A percentile compares a stretch with the other conserved stretches of the same genome.
Conservation (phyloP, 2,797 vertebrate genomes). For the Enteromius afrohamiltoni region DNA sequence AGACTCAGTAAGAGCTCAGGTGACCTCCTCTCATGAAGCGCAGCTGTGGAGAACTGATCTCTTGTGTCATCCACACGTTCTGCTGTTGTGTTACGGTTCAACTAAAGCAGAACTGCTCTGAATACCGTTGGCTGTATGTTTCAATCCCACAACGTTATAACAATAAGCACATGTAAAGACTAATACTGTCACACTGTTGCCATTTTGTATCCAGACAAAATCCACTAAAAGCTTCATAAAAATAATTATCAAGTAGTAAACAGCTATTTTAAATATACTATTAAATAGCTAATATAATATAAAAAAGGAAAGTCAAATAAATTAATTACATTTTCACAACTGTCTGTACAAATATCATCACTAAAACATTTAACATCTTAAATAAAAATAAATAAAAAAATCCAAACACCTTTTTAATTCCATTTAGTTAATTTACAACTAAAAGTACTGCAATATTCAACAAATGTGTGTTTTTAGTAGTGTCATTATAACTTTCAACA, state of each 20-base stretch:
- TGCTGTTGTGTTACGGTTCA: neutral
- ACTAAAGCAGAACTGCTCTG: neutral
- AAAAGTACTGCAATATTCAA: neutral
- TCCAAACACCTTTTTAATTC: too few relatives aligned
- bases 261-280: neutral
- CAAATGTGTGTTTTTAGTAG: neutral
- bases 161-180: neutral
- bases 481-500: neutral
- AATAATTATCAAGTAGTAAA: neutral
- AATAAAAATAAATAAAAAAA: too few relatives aligned
- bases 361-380: too few relatives aligned
- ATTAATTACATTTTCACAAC: too few relatives aligned
- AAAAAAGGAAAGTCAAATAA: too few relatives aligned
- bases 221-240: too few relatives aligned
- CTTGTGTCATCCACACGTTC: neutral
- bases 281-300: too few relatives aligned
- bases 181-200: neutral
- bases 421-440: too few relatives aligned
- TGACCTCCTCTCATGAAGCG: neutral
- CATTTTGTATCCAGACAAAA: neutral
- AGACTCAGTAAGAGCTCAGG: slow-evolving; percentile 13
- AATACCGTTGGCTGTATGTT: neutral
- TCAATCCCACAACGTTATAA: neutral
- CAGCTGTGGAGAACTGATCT: neutral
- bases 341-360: too few relatives aligned